Conservation (phyloP, 2,888 invertebrate species). For the Heteromurus nitidus region DNA sequence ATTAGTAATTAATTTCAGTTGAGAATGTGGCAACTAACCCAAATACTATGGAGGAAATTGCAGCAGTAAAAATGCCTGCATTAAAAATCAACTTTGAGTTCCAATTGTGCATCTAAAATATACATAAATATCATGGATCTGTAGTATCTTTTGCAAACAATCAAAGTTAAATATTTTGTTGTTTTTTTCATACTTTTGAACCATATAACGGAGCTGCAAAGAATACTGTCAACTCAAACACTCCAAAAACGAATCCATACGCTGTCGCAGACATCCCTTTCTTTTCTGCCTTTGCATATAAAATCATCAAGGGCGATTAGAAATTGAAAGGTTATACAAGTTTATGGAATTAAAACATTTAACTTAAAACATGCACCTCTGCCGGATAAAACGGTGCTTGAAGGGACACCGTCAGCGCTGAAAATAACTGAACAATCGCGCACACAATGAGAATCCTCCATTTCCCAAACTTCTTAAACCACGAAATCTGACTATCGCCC, state of each 20-base stretch:
- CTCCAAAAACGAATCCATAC: slow-evolving; percentile 90
- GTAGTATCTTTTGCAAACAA: no score
- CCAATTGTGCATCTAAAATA: slow-evolving; percentile 83
- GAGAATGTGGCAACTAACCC: no score
- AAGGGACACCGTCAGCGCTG: slow-evolving; percentile 88
- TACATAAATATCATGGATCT: no score
- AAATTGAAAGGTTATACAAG: slow-evolving; percentile 17
- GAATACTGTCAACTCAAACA: slow-evolving; percentile 76
- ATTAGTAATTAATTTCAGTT: neutral
- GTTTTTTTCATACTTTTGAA: slow-evolving; percentile 74
- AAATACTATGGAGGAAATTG: slow-evolving; percentile 88
- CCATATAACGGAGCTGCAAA: slow-evolving; percentile 75
- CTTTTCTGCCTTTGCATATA: slow-evolving; percentile 83
- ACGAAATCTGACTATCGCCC: neutral
- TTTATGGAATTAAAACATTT: neutral
- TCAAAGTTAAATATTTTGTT: no score
- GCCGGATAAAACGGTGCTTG: slow-evolving; percentile 86
- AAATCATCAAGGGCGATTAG: slow-evolving; percentile 6
- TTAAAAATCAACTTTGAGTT: slow-evolving; percentile 89
- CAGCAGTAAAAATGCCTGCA: slow-evolving; percentile 88
- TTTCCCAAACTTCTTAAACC: slow-evolving; percentile 77
- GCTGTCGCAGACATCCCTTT: slow-evolving; percentile 88
- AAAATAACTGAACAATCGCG: slow-evolving; percentile 88
- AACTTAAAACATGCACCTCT: neutral
- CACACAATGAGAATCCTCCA: slow-evolving; percentile 87